Base-by-base conservation (phyloP, 2,797 vertebrate species). In the Propithecus perrieri region DNA sequence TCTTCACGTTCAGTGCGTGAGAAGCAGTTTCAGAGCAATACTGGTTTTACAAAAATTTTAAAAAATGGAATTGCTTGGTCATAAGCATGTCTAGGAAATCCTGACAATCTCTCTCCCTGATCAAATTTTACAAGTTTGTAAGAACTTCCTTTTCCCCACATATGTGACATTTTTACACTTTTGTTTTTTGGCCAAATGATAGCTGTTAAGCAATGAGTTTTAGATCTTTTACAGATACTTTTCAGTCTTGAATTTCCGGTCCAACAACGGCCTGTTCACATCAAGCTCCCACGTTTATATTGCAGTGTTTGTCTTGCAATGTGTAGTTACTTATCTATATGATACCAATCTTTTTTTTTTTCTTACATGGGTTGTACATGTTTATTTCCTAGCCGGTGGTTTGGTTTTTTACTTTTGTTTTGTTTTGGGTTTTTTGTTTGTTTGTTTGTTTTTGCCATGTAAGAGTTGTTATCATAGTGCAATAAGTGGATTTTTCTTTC, bases 371-470 rank as follows among this genome's bases (percentile, higher is more conserved):
- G 1, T 5, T 9, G 43, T 8, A 43, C 33, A 30, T 38, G 20
- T 15, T 55, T 33, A 15, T 28, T 24, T 79, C 35, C 13, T 33
- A 41, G n/a, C 22, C 30, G 4, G 30, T 7, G 24, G 30, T 46
- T 61, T 69, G 1, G 9, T 61, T 26, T 22, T 28, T 33, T 17
- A 5, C 43, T 26, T 13, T 48, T 17, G 24, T 33, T 74, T n/a
- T 17, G 2, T 59, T 86, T 7, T 43, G 22, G 63, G 7, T 65
- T 33, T 18, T 5, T 20, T 8, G 43, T 43, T 26, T 53, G 1
- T 61, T 63, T 67, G 33, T 35, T 13, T 9, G 6, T 48, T 63
- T 43, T 5, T 2, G 2, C 3, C 24, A 3, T 0, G 2, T 6
- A 35, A 33, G 26, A 24, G 24, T 15, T n/a, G 72, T 55, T 69